These are phyloP conservation scores for Ammodytes dubius DNA, from an alignment of 2,113 vertebrate genomes.

Conservation along the genomic window DNA sequence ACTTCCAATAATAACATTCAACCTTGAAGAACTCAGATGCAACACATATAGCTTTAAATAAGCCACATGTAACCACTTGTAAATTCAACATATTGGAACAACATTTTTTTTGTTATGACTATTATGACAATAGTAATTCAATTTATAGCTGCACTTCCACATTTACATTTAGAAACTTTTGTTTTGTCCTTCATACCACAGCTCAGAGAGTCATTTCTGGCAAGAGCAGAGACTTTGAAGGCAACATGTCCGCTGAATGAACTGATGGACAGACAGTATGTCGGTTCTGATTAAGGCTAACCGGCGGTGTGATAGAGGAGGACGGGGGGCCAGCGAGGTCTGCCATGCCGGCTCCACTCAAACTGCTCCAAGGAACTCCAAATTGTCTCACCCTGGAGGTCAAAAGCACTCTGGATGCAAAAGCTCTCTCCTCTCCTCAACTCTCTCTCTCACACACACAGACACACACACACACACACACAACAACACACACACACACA, in stretches of 20 bases:
- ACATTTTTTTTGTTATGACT: slow-evolving; percentile 27
- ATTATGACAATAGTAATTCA: neutral
- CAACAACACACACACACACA: slow-evolving; percentile 15
- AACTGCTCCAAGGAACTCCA: slow-evolving; percentile 71
- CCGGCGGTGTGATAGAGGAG: slow-evolving; percentile 65
- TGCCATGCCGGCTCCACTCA: slow-evolving; percentile 68
- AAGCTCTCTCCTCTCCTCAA: slow-evolving; percentile 34
- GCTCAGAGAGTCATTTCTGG: slow-evolving; percentile 66
- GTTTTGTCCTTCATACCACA: slow-evolving; percentile 65
- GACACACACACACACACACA: slow-evolving; percentile 31
- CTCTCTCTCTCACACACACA: slow-evolving; percentile 7
- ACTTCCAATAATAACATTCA: too few relatives aligned
- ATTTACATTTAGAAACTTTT: slow-evolving; percentile 36
- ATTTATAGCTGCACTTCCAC: slow-evolving; percentile 24
- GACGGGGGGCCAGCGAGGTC: slow-evolving; percentile 66
- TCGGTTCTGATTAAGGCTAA: slow-evolving; percentile 77
- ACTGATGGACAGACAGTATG: slow-evolving; percentile 79
- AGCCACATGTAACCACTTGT: too few relatives aligned
- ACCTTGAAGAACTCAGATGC: too few relatives aligned
- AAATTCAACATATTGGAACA: too few relatives aligned
- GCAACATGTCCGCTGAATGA: slow-evolving; percentile 62
- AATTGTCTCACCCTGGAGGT: slow-evolving; percentile 84
- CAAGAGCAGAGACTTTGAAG: slow-evolving; percentile 58
- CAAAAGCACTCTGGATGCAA: slow-evolving; percentile 80
- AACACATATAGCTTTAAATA: too few relatives aligned